A percentile compares a stretch with the other conserved stretches of the same genome.
Conservation (phyloP, 2,888 invertebrate species). For the Pristionchus fissidentatus region DNA sequence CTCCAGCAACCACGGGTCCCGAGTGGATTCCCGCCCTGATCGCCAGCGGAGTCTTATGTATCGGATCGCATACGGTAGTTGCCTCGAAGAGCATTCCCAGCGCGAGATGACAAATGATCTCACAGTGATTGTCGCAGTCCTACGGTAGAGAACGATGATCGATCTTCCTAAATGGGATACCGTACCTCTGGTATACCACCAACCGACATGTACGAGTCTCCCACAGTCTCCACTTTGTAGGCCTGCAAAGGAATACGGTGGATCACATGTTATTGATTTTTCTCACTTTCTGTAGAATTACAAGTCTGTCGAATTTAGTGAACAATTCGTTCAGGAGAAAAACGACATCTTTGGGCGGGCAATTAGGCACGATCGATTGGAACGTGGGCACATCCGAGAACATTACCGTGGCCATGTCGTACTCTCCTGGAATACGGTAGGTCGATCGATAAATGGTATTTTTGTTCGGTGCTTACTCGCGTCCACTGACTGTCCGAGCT, state of each 20-base stretch:
- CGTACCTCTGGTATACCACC: slow-evolving; percentile 64
- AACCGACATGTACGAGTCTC: slow-evolving; percentile 71
- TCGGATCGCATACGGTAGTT: slow-evolving; percentile 66
- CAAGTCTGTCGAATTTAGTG: slow-evolving; percentile 71
- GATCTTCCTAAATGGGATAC: slow-evolving; percentile 29
- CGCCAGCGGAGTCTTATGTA: slow-evolving; percentile 53
- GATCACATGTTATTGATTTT: not conserved
- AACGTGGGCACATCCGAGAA: slow-evolving; percentile 75
- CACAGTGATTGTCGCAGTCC: slow-evolving; percentile 68
- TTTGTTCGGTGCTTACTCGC: slow-evolving; percentile 57
- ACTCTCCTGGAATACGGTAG: slow-evolving; percentile 53
- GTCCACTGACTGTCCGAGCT: slow-evolving; percentile 74
- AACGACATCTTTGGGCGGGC: slow-evolving; percentile 75
- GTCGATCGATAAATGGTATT: not conserved
- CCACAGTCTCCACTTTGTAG: slow-evolving; percentile 73
- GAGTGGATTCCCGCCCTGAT: slow-evolving; percentile 64
- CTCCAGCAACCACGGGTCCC: slow-evolving; percentile 68
- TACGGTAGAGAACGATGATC: not conserved
- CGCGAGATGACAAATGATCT: slow-evolving; percentile 74
- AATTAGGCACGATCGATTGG: not conserved
- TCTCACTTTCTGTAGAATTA: slow-evolving; percentile 66
- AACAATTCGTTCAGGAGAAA: slow-evolving; percentile 77
- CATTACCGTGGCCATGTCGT: slow-evolving; percentile 74
- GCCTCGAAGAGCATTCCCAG: slow-evolving; percentile 74
- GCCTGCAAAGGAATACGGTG: slow-evolving; percentile 54